These are phyloP conservation scores for Brachyopa scutellaris DNA, from an alignment of 2,888 invertebrate species.

Conservation along the genomic window DNA sequence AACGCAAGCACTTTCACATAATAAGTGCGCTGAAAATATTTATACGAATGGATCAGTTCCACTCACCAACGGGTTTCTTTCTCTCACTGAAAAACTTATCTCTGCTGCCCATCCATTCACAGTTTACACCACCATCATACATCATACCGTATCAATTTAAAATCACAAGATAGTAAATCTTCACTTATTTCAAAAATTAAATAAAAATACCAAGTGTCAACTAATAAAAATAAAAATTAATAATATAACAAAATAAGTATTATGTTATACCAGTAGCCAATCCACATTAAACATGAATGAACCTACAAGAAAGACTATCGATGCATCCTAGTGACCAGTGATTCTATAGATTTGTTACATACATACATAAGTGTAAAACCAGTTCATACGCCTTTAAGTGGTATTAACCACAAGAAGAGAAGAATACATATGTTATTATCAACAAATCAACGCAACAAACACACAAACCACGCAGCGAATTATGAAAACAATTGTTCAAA, in stretches of 20 bases:
- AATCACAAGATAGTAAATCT: no score
- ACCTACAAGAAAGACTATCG: background rate
- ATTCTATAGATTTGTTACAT: background rate
- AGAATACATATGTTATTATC: no score
- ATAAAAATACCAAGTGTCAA: background rate
- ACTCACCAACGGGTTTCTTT: slow-evolving; percentile 3
- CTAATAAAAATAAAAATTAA: background rate
- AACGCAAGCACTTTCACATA: slow-evolving; percentile 13
- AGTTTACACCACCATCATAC: background rate
- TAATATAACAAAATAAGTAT: background rate
- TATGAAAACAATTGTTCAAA: background rate
- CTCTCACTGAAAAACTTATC: slow-evolving; percentile 1
- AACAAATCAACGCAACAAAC: background rate
- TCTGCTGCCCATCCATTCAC: background rate
- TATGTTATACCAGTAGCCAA: background rate
- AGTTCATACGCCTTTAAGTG: slow-evolving; percentile 20
- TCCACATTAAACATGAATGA: slow-evolving; percentile 3
- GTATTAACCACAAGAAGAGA: slow-evolving; percentile 5
- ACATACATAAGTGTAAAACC: background rate
- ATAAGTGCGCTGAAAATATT: background rate
- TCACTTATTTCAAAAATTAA: background rate
- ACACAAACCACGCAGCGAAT: background rate
- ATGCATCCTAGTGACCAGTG: background rate
- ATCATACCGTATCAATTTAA: slow-evolving; percentile 1
- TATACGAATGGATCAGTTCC: background rate